Conservation (phyloP, 2,797 vertebrate species). For the Silurus aristotelis region DNA sequence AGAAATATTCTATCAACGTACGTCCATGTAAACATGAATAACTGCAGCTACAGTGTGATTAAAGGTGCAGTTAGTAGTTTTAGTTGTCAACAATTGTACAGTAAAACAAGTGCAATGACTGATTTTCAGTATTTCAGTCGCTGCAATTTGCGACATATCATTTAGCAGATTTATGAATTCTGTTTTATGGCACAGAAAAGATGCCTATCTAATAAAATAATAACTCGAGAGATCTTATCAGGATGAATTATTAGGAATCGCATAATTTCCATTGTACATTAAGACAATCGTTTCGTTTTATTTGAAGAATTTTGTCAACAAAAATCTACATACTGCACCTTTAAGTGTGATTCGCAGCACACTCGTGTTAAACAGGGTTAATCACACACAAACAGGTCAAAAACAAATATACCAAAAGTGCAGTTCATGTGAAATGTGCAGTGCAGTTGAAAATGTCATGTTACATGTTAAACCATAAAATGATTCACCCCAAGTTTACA, state of each 20-base stretch:
- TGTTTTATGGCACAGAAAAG: background rate
- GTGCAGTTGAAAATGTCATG: conserved; percentile 48
- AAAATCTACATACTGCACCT: conserved; percentile 24
- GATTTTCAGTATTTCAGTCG: background rate
- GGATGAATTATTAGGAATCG: background rate
- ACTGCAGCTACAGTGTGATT: conserved; percentile 46
- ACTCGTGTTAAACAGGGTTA: conserved; percentile 50
- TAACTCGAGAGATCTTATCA: too few species aligned
- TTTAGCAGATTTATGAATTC: background rate
- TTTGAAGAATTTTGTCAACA: background rate
- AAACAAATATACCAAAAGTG: conserved; percentile 52
- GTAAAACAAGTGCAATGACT: background rate
- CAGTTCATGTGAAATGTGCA: conserved; percentile 59
- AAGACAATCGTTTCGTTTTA: background rate
- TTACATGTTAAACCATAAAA: conserved; percentile 57
- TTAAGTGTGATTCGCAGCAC: conserved; percentile 56
- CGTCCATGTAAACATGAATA: conserved; percentile 11
- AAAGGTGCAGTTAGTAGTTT: conserved; percentile 26
- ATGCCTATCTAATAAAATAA: too few species aligned
- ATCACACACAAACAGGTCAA: conserved; percentile 43
- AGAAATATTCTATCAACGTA: background rate
- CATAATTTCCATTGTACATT: background rate
- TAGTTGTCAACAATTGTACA: background rate
- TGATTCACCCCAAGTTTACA: conserved; percentile 56
- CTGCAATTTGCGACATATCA: background rate